Percentiles rank a stretch among this genome's conserved stretches.
These are phyloP conservation scores for Temnothorax nylanderi DNA, from an alignment of 1,140 invertebrate genomes.

Conservation along the genomic window DNA sequence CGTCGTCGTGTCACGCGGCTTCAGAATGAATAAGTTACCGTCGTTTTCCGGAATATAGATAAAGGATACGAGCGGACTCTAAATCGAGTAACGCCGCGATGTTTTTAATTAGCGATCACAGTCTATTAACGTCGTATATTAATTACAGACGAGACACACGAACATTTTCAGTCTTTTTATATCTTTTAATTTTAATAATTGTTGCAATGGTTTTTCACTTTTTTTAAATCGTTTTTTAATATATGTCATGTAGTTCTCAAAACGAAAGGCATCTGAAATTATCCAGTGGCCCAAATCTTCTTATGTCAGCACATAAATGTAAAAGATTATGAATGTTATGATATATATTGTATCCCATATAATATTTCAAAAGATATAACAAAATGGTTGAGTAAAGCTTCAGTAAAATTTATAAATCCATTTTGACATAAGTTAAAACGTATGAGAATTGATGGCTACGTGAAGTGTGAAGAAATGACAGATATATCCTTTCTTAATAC, in stretches of 20 bases:
- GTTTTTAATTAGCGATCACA: too few relatives aligned
- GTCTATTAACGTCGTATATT: too few relatives aligned
- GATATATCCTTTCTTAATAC: background rate
- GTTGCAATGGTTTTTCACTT: background rate
- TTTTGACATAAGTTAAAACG: background rate
- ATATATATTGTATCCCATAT: background rate
- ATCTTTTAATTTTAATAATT: background rate
- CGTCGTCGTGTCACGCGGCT: too few relatives aligned
- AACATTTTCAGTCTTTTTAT: background rate
- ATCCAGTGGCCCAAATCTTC: background rate
- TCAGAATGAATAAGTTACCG: too few relatives aligned
- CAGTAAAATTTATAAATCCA: background rate
- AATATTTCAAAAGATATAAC: background rate
- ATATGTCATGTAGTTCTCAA: background rate
- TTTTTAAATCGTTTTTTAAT: background rate
- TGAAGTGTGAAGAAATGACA: background rate
- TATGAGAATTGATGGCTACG: background rate
- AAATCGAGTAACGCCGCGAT: too few relatives aligned
- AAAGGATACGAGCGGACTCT: too few relatives aligned
- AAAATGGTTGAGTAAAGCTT: background rate
- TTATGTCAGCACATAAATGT: background rate
- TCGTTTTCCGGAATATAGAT: too few relatives aligned
- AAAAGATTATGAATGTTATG: background rate
- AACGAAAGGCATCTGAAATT: background rate
- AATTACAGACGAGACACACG: too few relatives aligned